A percentile compares a stretch with the other conserved stretches of the same genome.
Evolutionary conservation across 1,140 invertebrate genomes (phyloP).

Genomic region (Drosophila arawakana): DNA sequence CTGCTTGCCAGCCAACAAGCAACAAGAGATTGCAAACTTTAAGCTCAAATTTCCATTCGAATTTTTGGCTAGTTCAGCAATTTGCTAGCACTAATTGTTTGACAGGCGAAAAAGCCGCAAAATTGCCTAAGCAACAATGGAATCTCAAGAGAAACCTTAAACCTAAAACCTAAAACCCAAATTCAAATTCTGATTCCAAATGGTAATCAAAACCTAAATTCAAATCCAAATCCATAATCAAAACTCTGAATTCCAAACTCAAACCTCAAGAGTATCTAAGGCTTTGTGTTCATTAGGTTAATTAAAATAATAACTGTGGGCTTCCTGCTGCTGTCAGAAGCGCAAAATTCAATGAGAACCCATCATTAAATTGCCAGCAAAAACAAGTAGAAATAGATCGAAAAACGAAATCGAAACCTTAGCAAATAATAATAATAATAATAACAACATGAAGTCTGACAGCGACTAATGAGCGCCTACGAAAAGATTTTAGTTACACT

Average conservation of each 20-base stretch:
- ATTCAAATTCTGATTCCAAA: neutral
- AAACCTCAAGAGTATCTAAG: too few relatives aligned
- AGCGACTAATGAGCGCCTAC: constrained; percentile 36
- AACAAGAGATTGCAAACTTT: neutral
- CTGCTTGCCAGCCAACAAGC: neutral
- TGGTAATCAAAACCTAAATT: neutral
- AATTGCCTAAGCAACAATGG: constrained; percentile 26
- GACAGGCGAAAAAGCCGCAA: constrained; percentile 8
- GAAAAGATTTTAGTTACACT: constrained; percentile 64
- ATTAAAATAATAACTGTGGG: constrained; percentile 72
- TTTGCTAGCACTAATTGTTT: constrained; percentile 29
- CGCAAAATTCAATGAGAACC: constrained; percentile 31
- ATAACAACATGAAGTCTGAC: neutral
- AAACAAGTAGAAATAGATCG: constrained; percentile 24
- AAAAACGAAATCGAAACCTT: constrained; percentile 54
- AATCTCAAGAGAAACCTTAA: constrained; percentile 1
- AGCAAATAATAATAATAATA: constrained; percentile 31
- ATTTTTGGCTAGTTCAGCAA: constrained; percentile 2
- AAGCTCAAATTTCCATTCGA: neutral
- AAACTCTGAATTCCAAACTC: neutral
- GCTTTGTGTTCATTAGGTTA: constrained; percentile 67
- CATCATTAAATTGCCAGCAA: constrained; percentile 58
- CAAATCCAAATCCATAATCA: constrained; percentile 8
- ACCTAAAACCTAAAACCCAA: constrained; percentile 4
- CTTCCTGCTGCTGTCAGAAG: constrained; percentile 70